These are phyloP conservation scores for Athalia cordata DNA, from an alignment of 2,888 invertebrate genomes.

Conservation along the genomic window DNA sequence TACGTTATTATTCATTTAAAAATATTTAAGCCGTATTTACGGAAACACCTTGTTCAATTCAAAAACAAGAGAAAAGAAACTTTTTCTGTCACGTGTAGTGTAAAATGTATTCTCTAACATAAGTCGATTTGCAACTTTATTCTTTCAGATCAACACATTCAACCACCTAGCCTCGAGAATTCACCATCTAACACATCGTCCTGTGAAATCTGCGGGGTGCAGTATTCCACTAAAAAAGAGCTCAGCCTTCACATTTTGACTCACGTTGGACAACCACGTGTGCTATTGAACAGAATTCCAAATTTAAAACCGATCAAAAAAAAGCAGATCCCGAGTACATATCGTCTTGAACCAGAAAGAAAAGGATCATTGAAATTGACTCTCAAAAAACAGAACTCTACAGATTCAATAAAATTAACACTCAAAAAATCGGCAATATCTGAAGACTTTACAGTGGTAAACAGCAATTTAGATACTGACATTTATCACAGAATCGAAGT, in stretches of 20 bases:
- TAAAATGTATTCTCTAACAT: neutral
- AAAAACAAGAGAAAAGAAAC: no score
- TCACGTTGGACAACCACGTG: conserved; percentile 66
- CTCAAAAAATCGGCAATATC: conserved; percentile 67
- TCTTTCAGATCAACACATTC: conserved; percentile 59
- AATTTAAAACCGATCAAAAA: conserved; percentile 59
- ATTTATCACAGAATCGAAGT: conserved; percentile 58
- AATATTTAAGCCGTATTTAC: neutral
- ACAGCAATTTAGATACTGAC: conserved; percentile 58
- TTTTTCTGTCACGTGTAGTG: neutral
- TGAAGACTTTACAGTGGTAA: conserved; percentile 67
- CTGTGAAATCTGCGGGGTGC: conserved; percentile 67
- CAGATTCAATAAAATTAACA: conserved; percentile 64
- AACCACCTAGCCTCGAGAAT: neutral
- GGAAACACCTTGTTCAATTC: neutral
- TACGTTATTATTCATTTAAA: neutral
- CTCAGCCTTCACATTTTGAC: conserved; percentile 63
- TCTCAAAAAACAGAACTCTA: conserved; percentile 63
- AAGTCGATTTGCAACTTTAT: neutral
- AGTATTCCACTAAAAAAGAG: conserved; percentile 65
- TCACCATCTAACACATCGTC: conserved; percentile 53
- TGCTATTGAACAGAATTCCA: conserved; percentile 65
- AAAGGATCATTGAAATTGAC: conserved; percentile 68
- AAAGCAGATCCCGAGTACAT: conserved; percentile 58
- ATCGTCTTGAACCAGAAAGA: conserved; percentile 66